Evolutionary conservation across 2,113 vertebrate species (phyloP), one percentile per base, ranked within the genome.

Genomic region (Sialia sialis): DNA sequence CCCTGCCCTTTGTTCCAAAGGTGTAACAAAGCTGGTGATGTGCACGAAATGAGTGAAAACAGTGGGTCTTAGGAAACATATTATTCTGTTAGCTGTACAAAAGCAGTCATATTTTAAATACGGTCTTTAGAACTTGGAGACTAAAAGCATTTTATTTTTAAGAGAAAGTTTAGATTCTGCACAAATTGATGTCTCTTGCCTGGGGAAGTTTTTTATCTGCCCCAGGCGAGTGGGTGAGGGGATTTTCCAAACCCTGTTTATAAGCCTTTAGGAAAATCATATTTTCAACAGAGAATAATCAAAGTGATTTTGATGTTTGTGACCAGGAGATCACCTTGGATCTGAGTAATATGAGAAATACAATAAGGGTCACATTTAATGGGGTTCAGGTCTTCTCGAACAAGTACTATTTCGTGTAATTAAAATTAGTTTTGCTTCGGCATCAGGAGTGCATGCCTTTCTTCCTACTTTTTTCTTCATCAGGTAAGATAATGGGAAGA

Each of bases 171-270:
- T 92, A 56, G 85, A 68, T 93, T 94, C 85, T 93, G 82, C 94
- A 93, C 59, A 93, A 95, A 88, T 68, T 95, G 68, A 60, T 88
- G 94, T 80, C 87, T 96, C 52, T 96, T 96, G 96, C 95, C 96
- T 94, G 90, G 87, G 91, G 94, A 96, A 44, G 91, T 81, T 93
- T 95, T 68, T 92, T 70, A 94, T 77, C 87, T 93, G 90, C 95
- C 90, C 87, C 75, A 96, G 93, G 94, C 88, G 0, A 95, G 75
- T 84, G 93, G 87, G 67, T 91, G 84, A 95, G 67, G 87, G 76
- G 82, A 86, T 90, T 90, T 97, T 92, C 95, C 90, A 77, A 97
- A 59, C 75, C 87, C 87, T 90, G 85, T 77, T 95, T 85, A 77
- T 88, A 92, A 96, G 92, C 91, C 96, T 93, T 86, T 74, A 95